These are phyloP conservation scores for Dorcus hopei DNA, from an alignment of 2,888 invertebrate genomes.

Conservation along the genomic window DNA sequence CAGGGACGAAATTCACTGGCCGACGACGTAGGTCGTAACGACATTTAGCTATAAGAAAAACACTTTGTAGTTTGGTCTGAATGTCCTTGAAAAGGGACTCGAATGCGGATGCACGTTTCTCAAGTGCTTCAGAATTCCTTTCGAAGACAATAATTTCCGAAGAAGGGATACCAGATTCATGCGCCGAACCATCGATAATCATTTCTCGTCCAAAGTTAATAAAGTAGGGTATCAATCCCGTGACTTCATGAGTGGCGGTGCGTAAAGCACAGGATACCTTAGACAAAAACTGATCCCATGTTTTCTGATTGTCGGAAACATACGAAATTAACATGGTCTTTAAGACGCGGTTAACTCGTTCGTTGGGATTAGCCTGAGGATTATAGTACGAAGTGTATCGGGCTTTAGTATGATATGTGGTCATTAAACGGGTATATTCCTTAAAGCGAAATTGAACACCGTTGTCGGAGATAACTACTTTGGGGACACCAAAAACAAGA, in stretches of 20 bases:
- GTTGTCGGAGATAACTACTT: conserved; percentile 30
- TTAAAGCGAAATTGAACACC: conserved; percentile 27
- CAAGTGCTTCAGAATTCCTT: not conserved
- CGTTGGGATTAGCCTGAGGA: conserved; percentile 23
- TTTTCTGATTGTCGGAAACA: conserved; percentile 12
- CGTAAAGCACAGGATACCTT: conserved; percentile 9
- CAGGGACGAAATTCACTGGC: conserved; percentile 10
- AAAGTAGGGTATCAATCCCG: conserved; percentile 5
- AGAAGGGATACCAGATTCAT: no score
- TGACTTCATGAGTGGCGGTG: conserved; percentile 14
- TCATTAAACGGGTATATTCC: conserved; percentile 10
- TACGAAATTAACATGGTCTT: conserved; percentile 20
- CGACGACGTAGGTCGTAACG: conserved; percentile 19
- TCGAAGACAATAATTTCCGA: not conserved
- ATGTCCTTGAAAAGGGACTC: not conserved
- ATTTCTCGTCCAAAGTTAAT: not conserved
- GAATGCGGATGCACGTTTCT: not conserved
- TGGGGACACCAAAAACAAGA: conserved; percentile 29
- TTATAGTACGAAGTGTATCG: conserved; percentile 16
- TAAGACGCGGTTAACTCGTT: conserved; percentile 15
- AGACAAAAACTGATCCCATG: conserved; percentile 14
- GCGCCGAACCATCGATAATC: not conserved
- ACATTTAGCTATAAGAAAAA: not conserved
- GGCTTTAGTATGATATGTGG: conserved; percentile 20
- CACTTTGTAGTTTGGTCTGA: not conserved